Base-by-base conservation (phyloP, 2,888 invertebrate species). In the Seira musarum region DNA sequence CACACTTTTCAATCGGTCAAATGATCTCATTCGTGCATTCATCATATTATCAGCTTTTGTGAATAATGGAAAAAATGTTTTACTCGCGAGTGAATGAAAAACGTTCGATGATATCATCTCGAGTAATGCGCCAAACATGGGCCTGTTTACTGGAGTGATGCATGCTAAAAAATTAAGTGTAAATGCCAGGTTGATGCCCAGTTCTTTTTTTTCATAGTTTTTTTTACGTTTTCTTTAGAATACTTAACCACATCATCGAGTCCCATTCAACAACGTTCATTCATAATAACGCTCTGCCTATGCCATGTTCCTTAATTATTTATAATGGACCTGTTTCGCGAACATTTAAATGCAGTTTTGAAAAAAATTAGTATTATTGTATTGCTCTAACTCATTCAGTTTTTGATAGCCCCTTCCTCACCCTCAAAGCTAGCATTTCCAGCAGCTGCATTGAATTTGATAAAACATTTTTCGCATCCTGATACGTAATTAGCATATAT, bases 1-100 rank as follows among this genome's bases (percentile, higher is more conserved):
- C 80, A 80, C 74, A 74, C 68, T 69, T 63, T 63, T 74, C 80
- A 68, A 40, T 80, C 80, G 80, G 80, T 80, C 80, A 80, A 80
- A 60, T 30, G 40, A 40, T 40, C 40, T 40, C 13, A 40, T 40
- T 40, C 40, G 40, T 40, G 40, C 40, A 40, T 40, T 40, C 40
- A 40, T 40, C 40, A 40, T 40, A 40, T 40, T 40, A 40, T 40
- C 40, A 40, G n/a, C 13, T 40, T 13, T 40, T 40, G 40, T 40
- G 40, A 40, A 40, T 13, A 40, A 40, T 5, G 40, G 40, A 40
- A 40, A 40, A 40, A 40, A 40, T 40, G 40, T 40, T 40, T 40
- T 40, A 13, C 40, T 40, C 40, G 13, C 13, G 40, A 40, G 40
- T 40, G n/a, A n/a, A n/a, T n/a, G n/a, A n/a, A n/a, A n/a, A n/a